These are phyloP conservation scores for Cantharis nigra DNA, from an alignment of 2,888 invertebrate genomes.

Conservation along the genomic window DNA sequence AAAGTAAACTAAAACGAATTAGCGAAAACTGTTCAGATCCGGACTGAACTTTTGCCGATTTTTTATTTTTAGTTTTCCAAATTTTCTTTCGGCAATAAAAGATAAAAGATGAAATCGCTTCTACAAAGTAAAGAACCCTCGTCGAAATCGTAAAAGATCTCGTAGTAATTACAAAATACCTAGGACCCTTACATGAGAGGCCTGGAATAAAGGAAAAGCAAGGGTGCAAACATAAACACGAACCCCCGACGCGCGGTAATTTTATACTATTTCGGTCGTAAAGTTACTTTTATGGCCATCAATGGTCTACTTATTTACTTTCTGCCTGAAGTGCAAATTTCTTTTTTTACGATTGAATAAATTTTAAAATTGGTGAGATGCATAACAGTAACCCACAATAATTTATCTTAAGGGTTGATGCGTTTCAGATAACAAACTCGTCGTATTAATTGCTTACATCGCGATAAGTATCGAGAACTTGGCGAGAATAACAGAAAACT, in stretches of 20 bases:
- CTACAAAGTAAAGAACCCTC: slow-evolving; percentile 8
- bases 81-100: not conserved
- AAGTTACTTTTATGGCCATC: not conserved
- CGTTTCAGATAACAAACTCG: not conserved
- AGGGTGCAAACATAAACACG: slow-evolving; percentile 14
- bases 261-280: slow-evolving; percentile 8
- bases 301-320: not conserved
- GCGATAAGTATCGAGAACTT: not conserved
- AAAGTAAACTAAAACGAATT: slow-evolving; percentile 13
- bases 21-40: not conserved
- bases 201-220: slow-evolving; percentile 5
- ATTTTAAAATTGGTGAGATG: not conserved
- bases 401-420: not conserved
- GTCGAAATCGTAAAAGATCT: slow-evolving; percentile 9
- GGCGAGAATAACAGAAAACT: not conserved
- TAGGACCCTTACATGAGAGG: slow-evolving; percentile 4
- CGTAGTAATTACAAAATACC: slow-evolving; percentile 18
- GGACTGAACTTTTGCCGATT: not conserved
- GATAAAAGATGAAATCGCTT: not conserved
- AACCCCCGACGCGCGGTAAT: slow-evolving; percentile 11
- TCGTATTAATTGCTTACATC: not conserved
- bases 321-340: not conserved
- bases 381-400: not conserved
- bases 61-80: not conserved
- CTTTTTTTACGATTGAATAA: not conserved